Evolutionary conservation across 2,797 vertebrate genomes (phyloP).

Genomic region (Periparus ater): DNA sequence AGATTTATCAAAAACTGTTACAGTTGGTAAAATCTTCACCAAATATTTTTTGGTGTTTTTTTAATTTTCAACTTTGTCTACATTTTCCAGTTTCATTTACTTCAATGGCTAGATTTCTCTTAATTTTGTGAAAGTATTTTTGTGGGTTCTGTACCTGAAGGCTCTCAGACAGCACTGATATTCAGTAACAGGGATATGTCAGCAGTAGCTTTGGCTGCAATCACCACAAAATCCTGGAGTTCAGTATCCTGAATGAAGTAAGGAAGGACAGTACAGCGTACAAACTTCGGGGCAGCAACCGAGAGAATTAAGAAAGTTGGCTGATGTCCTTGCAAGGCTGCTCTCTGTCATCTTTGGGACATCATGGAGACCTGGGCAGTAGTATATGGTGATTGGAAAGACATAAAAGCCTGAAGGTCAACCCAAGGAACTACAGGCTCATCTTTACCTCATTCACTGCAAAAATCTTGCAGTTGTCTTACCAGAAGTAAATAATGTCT

Average conservation of each 20-base stretch:
- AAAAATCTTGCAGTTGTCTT: background rate
- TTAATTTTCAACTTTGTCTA: slow-evolving; percentile 11
- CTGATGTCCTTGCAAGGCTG: background rate
- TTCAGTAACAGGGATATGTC: background rate
- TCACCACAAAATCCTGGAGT: background rate
- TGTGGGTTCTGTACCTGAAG: background rate
- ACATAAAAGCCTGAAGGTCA: background rate
- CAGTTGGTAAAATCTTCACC: slow-evolving; percentile 26
- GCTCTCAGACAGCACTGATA: background rate
- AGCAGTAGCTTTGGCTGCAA: background rate
- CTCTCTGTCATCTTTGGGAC: background rate
- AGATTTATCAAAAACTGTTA: slow-evolving; percentile 61
- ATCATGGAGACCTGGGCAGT: background rate
- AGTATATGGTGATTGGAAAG: background rate
- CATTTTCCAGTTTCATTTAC: background rate
- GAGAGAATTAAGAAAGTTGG: background rate
- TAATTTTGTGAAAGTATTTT: background rate
- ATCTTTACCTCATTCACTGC: background rate
- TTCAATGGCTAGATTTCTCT: background rate
- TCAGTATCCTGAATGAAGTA: background rate
- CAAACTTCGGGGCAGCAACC: background rate
- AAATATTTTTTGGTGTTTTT: slow-evolving; percentile 1
- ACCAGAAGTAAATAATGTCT: background rate
- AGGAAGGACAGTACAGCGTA: background rate
- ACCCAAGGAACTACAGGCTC: background rate